Conservation (phyloP, 2,797 vertebrate genomes). For the Lutjanus campechanus region DNA sequence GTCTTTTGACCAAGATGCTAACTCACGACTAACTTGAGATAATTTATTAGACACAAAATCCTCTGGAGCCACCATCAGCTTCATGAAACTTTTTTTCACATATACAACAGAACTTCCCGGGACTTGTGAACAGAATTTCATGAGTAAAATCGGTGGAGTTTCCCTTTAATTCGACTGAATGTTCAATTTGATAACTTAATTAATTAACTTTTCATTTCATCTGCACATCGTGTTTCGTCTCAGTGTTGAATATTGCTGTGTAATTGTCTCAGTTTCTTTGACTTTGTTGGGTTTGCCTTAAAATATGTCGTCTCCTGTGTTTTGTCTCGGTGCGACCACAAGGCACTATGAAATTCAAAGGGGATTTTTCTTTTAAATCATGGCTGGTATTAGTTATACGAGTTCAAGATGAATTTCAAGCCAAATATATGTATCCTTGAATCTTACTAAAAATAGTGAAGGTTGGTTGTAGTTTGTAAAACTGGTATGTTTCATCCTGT, state of each 20-base stretch:
- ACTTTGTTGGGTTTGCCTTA: neutral
- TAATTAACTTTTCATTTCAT: neutral
- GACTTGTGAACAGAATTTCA: neutral
- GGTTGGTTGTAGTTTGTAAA: neutral
- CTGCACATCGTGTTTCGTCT: neutral
- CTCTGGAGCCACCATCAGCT: too few species aligned
- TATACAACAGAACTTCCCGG: too few species aligned
- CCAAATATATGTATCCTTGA: neutral
- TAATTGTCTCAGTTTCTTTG: neutral
- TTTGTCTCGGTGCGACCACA: constrained; percentile 3
- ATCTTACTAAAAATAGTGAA: neutral
- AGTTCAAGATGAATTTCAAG: neutral
- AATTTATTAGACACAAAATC: neutral
- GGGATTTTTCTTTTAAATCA: neutral
- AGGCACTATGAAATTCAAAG: neutral
- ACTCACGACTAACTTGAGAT: neutral
- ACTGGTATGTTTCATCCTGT: neutral
- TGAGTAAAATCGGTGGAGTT: neutral
- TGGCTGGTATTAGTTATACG: neutral
- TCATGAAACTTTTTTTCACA: too few species aligned
- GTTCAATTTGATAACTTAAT: neutral
- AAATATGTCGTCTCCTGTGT: neutral
- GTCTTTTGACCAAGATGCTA: neutral
- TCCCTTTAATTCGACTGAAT: neutral
- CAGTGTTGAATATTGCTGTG: neutral